Base-by-base conservation (phyloP, 2,888 invertebrate species). In the Amphipoea oculea region DNA sequence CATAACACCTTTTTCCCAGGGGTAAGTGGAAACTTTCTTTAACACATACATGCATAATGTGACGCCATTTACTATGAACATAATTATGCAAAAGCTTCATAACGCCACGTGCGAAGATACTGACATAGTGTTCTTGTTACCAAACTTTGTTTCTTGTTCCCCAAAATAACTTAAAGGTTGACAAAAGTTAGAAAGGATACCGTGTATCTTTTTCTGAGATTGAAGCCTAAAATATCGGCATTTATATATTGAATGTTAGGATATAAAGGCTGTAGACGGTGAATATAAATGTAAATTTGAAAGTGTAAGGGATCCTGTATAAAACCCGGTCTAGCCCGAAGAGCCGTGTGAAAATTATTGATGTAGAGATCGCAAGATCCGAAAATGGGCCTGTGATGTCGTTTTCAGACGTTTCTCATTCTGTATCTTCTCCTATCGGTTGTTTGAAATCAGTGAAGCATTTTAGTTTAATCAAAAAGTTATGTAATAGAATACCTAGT, bases 241-340 rank as follows among this genome's bases (percentile, higher is more conserved):
- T 62, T 76, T 79, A 73, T 81, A 79, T 80, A 84, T 87, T 86
- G 82, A 86, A 84, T 84, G 78, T 88, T 77, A 81, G 68, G 73
- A 84, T 79, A 75, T 82, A 78, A 82, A 82, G 63, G 71, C 66
- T 75, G 42, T 74, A 73, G 73, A 74, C 76, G 67, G 77, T 82
- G 86, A 88, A 88, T 86, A 86, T 79, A 88, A 88, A 88, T 83
- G 84, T 66, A 71, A 76, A 82, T 86, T 86, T 83, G 77, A 84
- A 81, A 81, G 71, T 83, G 77, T 86, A 72, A 71, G 71, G 81
- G 78, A 67, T 76, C 57, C 40, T 69, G 69, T 78, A 71, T 73
- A 72, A 70, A 79, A 60, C 79, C 70, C 72, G 76, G 45, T 40
- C 57, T 63, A 66, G n/a, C 51, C 70, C 69, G 29, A 77, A 73